Evolutionary conservation across 1,140 invertebrate species (phyloP), one percentile per base, ranked within the genome.

Genomic region (Drosophila pseudoananassae): DNA sequence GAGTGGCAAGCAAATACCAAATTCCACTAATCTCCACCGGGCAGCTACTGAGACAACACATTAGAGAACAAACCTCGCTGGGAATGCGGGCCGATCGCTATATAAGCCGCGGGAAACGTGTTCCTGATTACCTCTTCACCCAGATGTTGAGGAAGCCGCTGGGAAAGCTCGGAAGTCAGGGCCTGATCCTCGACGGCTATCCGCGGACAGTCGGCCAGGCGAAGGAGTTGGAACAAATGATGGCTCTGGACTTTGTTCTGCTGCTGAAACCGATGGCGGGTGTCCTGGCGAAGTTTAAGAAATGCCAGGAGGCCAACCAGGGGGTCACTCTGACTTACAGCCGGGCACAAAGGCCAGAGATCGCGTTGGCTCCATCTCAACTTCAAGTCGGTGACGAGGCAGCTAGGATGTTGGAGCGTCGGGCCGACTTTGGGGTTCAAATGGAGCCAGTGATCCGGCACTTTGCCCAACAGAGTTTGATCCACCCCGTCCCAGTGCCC

Each of bases 291-390:
- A 46, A 59, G 14, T n/a, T 78, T 0, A 56, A 29, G 9, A 43
- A 45, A 12, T 72, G 71, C 5, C 17, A 60, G 8, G 43, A 65
- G 4, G 72, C 71, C 3, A 23, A 29, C 8, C 7, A 31, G 6
- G 36, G 52, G 10, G 76, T 66, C 23, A 66, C 66, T 0, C 46
- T 73, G 2, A 66, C 71, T 1, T 78, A 78, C 27, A 78, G 74
- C 46, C n/a, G 4, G 15, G 40, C n/a, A 1, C 12, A 40, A 15
- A n/a, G 3, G 38, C 4, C 38, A 4, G 38, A 10, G 14, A 40
- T 40, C 12, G 12, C 38, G 38, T 10, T 40, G 38, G 15, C 40
- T 17, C 14, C 14, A 20, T 45, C 40, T 14, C 5, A 45, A 9
- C 7, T 15, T 15, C n/a, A 20, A 45, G 15, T 45, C 40, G 40